These are phyloP conservation scores for Pardalotus punctatus DNA, from an alignment of 2,113 vertebrate genomes.

Conservation along the genomic window DNA sequence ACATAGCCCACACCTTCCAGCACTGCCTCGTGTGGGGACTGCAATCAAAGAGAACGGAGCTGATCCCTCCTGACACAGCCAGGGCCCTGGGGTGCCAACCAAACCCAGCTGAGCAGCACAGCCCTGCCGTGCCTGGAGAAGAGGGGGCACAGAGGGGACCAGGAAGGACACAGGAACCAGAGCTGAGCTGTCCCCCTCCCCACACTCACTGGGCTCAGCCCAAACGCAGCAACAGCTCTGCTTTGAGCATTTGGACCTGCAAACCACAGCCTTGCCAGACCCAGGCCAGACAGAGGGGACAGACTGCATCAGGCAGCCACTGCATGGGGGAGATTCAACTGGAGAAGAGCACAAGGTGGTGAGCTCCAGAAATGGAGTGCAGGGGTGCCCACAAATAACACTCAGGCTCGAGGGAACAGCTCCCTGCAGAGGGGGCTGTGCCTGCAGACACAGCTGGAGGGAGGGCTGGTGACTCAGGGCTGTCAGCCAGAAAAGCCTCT, in stretches of 20 bases:
- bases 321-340: neutral
- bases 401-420: rapidly evolving
- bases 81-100: neutral
- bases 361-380: neutral
- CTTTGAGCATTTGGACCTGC: neutral
- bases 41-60: slow-evolving; percentile 60
- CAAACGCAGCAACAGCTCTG: rapidly evolving
- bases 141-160: neutral
- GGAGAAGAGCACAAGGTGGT: neutral
- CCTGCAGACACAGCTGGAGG: neutral
- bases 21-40: slow-evolving; percentile 84
- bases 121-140: neutral
- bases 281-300: neutral
- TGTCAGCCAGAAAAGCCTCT: neutral
- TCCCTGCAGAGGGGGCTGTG: neutral
- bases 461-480: neutral
- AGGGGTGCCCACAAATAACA: neutral
- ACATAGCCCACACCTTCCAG: slow-evolving; percentile 89
- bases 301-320: neutral
- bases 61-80: neutral
- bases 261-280: neutral
- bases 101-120: rapidly evolving
- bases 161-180: neutral
- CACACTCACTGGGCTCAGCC: neutral
- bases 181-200: neutral